A percentile compares a stretch with the other conserved stretches of the same genome.
These are phyloP conservation scores for Perca schrenkii DNA, from an alignment of 2,113 vertebrate genomes.

Conservation along the genomic window DNA sequence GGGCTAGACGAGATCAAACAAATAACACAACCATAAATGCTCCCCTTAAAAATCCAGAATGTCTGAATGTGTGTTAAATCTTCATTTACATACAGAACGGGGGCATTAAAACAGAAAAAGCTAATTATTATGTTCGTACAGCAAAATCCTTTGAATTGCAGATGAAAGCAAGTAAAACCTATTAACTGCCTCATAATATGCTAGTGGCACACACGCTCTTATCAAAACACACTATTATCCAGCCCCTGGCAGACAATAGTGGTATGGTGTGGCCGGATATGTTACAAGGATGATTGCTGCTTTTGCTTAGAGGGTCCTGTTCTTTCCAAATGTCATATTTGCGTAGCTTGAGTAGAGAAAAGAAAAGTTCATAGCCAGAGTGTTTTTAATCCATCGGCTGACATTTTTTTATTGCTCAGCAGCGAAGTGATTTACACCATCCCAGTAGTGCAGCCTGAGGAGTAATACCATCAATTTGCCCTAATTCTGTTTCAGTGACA, in stretches of 20 bases:
- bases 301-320: constrained; percentile 63
- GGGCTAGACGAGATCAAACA: constrained; percentile 49
- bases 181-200: constrained; percentile 65
- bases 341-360: constrained; percentile 46
- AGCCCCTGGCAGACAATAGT: constrained; percentile 51
- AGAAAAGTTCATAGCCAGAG: constrained; percentile 63
- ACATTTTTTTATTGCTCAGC: constrained; percentile 71
- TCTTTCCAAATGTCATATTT: constrained; percentile 78
- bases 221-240: constrained; percentile 61
- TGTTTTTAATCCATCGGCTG: constrained; percentile 68
- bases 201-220: constrained; percentile 54
- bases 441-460: constrained; percentile 54
- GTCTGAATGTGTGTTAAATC: constrained; percentile 42
- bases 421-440: constrained; percentile 71
- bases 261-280: constrained; percentile 39
- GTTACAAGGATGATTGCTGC: constrained; percentile 63
- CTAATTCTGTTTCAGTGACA: constrained; percentile 77
- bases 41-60: constrained; percentile 31
- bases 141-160: constrained; percentile 71
- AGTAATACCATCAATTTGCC: constrained; percentile 70
- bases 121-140: constrained; percentile 62
- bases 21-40: constrained; percentile 50
- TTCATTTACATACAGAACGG: constrained; percentile 38
- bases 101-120: constrained; percentile 47
- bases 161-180: constrained; percentile 69